A percentile compares a stretch with the other conserved stretches of the same genome.
Evolutionary conservation across 2,113 vertebrate genomes (phyloP).

Genomic region (Nesogale talazaci): DNA sequence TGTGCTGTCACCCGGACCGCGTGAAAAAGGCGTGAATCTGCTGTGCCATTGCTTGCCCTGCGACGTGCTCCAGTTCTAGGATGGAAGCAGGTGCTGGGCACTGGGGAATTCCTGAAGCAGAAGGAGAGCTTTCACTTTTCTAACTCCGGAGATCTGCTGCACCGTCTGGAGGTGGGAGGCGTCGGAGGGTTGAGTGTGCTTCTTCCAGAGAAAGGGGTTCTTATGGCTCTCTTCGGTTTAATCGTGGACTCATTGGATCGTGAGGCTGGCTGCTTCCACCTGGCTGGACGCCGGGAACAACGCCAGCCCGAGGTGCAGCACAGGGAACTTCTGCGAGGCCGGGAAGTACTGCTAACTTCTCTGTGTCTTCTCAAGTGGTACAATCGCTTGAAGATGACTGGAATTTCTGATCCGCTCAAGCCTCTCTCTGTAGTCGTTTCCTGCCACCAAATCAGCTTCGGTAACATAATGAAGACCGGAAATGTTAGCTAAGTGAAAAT

Average conservation of each 20-base stretch:
- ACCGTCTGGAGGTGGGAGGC: constrained; percentile 84
- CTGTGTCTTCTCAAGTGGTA: constrained; percentile 91
- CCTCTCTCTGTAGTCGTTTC: no score
- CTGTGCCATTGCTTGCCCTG: constrained; percentile 88
- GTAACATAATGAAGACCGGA: no score
- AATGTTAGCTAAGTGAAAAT: no score
- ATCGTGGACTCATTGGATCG: constrained; percentile 91
- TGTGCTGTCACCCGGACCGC: constrained; percentile 27
- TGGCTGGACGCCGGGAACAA: constrained; percentile 91
- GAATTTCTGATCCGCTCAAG: no score
- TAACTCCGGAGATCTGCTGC: constrained; percentile 93
- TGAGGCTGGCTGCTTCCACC: no score
- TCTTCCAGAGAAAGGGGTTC: constrained; percentile 89
- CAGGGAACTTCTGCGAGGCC: constrained; percentile 92
- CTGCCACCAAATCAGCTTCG: no score
- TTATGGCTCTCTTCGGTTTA: constrained; percentile 84
- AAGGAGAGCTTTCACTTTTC: no score
- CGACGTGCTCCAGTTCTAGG: constrained; percentile 86
- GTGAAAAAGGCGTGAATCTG: constrained; percentile 85
- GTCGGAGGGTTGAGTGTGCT: constrained; percentile 79
- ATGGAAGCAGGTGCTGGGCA: constrained; percentile 87
- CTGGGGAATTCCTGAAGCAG: constrained; percentile 90
- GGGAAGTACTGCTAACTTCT: constrained; percentile 93
- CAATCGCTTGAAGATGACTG: constrained; percentile 87
- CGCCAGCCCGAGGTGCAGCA: constrained; percentile 94